Evolutionary conservation across 1,140 invertebrate genomes (phyloP).

Genomic region (Aphelinus atriplicis): DNA sequence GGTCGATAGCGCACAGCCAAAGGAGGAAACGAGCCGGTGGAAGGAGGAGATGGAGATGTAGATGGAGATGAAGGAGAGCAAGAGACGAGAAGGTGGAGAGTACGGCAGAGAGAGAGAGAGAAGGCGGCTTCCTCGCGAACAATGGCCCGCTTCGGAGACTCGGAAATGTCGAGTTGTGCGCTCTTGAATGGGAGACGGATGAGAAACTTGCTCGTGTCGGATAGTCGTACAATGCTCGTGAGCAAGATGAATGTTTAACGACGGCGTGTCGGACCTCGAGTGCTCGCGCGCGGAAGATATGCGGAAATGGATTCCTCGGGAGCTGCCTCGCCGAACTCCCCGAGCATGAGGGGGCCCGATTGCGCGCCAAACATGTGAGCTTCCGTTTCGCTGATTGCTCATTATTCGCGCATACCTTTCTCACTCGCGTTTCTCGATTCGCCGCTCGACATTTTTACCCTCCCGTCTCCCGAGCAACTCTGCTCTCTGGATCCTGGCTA

Average conservation of each 20-base stretch:
- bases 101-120: background rate
- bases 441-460: too few species aligned
- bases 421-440: too few species aligned
- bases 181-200: constrained; percentile 58
- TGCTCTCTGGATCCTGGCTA: too few species aligned
- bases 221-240: constrained; percentile 52
- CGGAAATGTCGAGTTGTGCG: constrained; percentile 57
- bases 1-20: constrained; percentile 23
- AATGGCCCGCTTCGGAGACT: constrained; percentile 56
- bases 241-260: constrained; percentile 55
- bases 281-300: constrained; percentile 26
- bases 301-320: constrained; percentile 36
- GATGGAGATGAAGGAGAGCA: constrained; percentile 4
- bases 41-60: constrained; percentile 16
- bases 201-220: constrained; percentile 52
- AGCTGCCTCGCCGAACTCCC: background rate
- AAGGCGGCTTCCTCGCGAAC: constrained; percentile 43
- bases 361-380: too few species aligned
- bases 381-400: background rate
- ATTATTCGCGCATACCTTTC: background rate
- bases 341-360: too few species aligned
- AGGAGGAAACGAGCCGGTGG: constrained; percentile 18
- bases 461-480: too few species aligned
- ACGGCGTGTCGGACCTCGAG: constrained; percentile 16
- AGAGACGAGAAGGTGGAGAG: background rate